phyloP scores from a whole-genome alignment of 37 sponge, comb jelly and placozoan species.

The Tethya wilhelma region DNA sequence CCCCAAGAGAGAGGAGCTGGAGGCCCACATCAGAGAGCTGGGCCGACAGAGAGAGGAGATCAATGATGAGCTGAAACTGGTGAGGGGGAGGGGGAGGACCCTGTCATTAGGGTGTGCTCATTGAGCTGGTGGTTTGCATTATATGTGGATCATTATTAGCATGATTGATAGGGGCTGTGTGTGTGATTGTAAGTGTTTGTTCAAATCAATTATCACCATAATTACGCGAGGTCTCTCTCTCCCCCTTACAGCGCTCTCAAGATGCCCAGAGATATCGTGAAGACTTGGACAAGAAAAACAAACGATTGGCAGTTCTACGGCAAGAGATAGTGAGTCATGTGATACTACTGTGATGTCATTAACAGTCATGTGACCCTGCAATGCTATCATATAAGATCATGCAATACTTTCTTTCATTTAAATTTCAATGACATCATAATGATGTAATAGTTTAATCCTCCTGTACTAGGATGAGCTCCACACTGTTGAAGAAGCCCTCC shows the following conservation, averaged over 20 bases:
- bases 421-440: neutral
- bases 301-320: constrained; percentile 1
- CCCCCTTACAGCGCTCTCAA: constrained; percentile 21
- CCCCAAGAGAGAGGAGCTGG: constrained; percentile 66
- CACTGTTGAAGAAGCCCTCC: neutral
- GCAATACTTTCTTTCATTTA: no score
- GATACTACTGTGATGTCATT: neutral
- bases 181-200: no score
- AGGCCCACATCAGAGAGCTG: constrained; percentile 27
- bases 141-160: no score
- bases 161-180: no score
- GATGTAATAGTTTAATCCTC: no score
- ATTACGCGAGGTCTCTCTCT: no score
- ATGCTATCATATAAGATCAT: no score
- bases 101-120: no score
- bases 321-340: constrained; percentile 45
- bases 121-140: no score
- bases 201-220: no score
- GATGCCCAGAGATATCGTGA: constrained; percentile 23
- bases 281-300: constrained; percentile 41
- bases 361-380: no score
- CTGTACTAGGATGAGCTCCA: constrained; percentile 18
- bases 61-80: constrained; percentile 37
- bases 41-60: constrained; percentile 33
- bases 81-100: neutral